These are phyloP conservation scores for Trididemnum miniatum DNA, from an alignment of 23 tunicate genomes.

Conservation along the genomic window DNA sequence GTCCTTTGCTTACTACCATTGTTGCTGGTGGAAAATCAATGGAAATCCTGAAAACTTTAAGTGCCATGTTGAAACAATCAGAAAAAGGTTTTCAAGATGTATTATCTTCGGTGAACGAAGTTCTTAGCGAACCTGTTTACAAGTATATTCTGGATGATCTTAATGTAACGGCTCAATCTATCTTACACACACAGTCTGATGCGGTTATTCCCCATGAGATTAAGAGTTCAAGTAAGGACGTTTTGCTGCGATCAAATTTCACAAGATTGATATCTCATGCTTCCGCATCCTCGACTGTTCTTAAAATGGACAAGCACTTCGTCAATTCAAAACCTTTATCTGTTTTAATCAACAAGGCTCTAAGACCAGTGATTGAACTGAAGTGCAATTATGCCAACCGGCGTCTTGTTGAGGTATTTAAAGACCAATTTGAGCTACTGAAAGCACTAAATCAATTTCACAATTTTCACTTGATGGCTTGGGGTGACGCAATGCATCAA, in stretches of 20 bases:
- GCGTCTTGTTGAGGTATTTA: conserved; percentile 14
- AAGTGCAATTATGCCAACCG: conserved; percentile 16
- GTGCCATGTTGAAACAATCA: not conserved
- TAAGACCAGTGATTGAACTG: conserved; percentile 9
- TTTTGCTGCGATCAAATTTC: conserved; percentile 1
- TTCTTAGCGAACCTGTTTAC: conserved; percentile 10
- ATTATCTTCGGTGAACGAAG: not conserved
- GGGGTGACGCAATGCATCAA: conserved; percentile 83
- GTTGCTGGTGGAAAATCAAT: conserved; percentile 82
- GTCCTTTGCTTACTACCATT: conserved; percentile 31
- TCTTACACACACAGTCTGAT: not conserved
- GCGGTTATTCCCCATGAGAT: not conserved
- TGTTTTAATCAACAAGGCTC: not conserved
- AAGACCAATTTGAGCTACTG: conserved; percentile 12
- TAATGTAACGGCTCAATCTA: not conserved
- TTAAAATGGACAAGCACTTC: conserved; percentile 9
- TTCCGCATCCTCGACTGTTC: no score
- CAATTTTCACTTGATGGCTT: conserved; percentile 80
- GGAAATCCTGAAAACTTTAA: conserved; percentile 61
- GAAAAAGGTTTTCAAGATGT: not conserved
- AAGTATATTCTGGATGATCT: not conserved
- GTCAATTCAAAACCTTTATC: not conserved
- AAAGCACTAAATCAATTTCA: conserved; percentile 49
- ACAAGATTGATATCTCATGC: not conserved
- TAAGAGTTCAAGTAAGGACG: not conserved